Base-by-base conservation (phyloP, 2,888 invertebrate species). In the Seira musarum region DNA sequence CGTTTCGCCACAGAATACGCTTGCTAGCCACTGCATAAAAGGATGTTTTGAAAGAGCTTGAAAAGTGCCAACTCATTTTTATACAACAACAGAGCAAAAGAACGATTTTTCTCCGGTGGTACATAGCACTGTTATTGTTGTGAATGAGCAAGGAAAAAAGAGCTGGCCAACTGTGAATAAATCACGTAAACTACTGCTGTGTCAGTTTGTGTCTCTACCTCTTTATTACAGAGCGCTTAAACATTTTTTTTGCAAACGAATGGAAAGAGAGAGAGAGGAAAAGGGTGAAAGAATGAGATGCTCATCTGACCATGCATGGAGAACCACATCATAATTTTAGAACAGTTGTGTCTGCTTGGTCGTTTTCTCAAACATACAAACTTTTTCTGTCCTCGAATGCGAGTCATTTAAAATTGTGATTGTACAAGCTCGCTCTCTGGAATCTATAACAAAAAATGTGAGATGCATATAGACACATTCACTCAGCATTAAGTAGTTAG, bases 161-260 rank as follows among this genome's bases (percentile, higher is more conserved):
- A 72, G 72, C 65, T 72, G 64, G 64, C 75, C 68, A 68, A 68
- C 68, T 75, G 75, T 75, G 75, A 75, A 68, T 75, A 75, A 75
- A 75, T 75, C 75, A 75, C 66, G 67, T 61, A 74, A 35, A 74
- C 67, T 22, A 25, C 66, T 69, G 75, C 40, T 66, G 17, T 40
- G 60, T 70, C 70, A 70, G 70, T 57, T 70, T 21, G 24, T 19
- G 10, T 64, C 15, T 13, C 25, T 17, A 64, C 64, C n/a, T n/a
- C n/a, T n/a, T n/a, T n/a, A n/a, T n/a, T n/a, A n/a, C n/a, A n/a
- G n/a, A n/a, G n/a, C n/a, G n/a, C n/a, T n/a, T n/a, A n/a, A n/a
- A n/a, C n/a, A n/a, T n/a, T n/a, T n/a, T n/a, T n/a, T n/a, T n/a
- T n/a, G n/a, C n/a, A n/a, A n/a, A n/a, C n/a, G n/a, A n/a, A n/a